Conservation (phyloP, 2,888 invertebrate species). For the Hemistola chrysoprasaria region DNA sequence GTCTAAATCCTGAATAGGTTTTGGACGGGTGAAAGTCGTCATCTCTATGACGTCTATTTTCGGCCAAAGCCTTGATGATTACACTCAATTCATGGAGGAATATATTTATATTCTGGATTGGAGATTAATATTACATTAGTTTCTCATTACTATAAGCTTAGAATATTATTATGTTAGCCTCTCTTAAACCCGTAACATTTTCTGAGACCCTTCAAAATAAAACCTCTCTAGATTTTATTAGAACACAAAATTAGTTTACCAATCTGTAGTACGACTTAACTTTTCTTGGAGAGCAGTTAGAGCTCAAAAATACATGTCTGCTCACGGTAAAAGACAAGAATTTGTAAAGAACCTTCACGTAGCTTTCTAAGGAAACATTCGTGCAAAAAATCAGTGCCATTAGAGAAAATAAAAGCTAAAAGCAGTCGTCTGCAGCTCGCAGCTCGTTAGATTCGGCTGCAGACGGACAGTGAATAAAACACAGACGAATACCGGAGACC, state of each 20-base stretch:
- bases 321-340: neutral
- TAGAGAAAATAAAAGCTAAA: constrained; percentile 26
- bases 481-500: constrained; percentile 37
- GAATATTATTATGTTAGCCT: no score
- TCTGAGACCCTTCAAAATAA: no score
- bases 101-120: constrained; percentile 1
- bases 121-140: constrained; percentile 8
- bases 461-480: constrained; percentile 8
- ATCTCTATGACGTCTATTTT: constrained; percentile 12
- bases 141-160: no score
- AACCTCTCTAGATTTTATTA: no score
- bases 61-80: constrained; percentile 6
- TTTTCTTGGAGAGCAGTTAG: no score
- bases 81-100: constrained; percentile 8
- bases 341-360: neutral
- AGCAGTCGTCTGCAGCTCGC: constrained; percentile 20
- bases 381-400: constrained; percentile 29
- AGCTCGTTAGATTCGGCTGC: constrained; percentile 12
- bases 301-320: no score
- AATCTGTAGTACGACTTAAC: no score
- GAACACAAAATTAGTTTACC: no score
- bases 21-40: constrained; percentile 9
- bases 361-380: constrained; percentile 15
- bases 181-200: no score
- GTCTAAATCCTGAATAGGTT: constrained; percentile 23